A percentile compares a stretch with the other conserved stretches of the same genome.
Evolutionary conservation across 2,888 invertebrate genomes (phyloP).

Genomic region (Caenorhabditis becei): DNA sequence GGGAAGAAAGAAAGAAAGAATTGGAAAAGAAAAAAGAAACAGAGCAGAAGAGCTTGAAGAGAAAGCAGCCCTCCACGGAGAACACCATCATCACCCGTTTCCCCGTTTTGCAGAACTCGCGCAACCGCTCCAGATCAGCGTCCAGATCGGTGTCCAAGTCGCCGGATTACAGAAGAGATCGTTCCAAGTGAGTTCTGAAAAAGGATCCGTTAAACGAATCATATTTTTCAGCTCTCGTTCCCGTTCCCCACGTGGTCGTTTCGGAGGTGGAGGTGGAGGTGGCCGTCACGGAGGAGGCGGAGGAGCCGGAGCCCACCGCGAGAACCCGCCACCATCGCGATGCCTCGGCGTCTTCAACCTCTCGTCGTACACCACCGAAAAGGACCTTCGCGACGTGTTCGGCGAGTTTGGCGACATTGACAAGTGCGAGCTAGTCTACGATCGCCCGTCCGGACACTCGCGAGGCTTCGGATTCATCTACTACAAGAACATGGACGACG

Average conservation of each 20-base stretch:
- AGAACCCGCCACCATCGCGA: slow-evolving; percentile 91
- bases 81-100: neutral
- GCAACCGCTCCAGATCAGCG: slow-evolving; percentile 35
- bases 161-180: slow-evolving; percentile 36
- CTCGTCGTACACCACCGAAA: slow-evolving; percentile 93
- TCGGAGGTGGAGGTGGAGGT: slow-evolving; percentile 34
- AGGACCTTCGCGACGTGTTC: slow-evolving; percentile 93
- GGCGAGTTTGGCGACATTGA: slow-evolving; percentile 93
- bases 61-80: neutral
- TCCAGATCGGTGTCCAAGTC: slow-evolving; percentile 24
- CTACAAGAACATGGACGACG: slow-evolving; percentile 72
- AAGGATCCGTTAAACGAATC: neutral
- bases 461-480: slow-evolving; percentile 80
- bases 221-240: slow-evolving; percentile 59
- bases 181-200: slow-evolving; percentile 16
- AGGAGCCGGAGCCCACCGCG: slow-evolving; percentile 49
- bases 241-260: slow-evolving; percentile 47
- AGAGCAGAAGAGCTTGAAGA: neutral
- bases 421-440: slow-evolving; percentile 90
- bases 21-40: neutral
- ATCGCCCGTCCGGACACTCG: slow-evolving; percentile 87
- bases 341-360: slow-evolving; percentile 96
- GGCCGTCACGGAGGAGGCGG: slow-evolving; percentile 35
- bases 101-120: slow-evolving; percentile 45
- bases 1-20: slow-evolving; percentile 5